Conservation (phyloP, 2,797 vertebrate species). For the Silurus lanzhouensis region DNA sequence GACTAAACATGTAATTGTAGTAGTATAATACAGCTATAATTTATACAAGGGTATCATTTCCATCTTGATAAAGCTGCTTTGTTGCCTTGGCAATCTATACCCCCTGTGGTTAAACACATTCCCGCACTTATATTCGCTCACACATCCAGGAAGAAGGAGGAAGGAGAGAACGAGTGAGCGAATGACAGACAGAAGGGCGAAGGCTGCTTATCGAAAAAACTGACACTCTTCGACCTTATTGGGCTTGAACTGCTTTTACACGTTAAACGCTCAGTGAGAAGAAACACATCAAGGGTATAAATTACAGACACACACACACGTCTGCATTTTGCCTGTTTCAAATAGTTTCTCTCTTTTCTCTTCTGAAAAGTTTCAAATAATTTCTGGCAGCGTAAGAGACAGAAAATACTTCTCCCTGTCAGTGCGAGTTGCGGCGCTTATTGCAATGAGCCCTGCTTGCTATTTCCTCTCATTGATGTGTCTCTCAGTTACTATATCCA, state of each 20-base stretch:
- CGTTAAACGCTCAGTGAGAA: conserved; percentile 1
- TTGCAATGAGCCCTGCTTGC: neutral
- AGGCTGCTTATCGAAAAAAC: neutral
- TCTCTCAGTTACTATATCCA: neutral
- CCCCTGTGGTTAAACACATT: conserved; percentile 53
- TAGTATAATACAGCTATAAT: conserved; percentile 46
- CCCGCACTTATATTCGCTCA: conserved; percentile 45
- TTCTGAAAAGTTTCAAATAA: too few species aligned
- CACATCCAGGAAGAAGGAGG: conserved; percentile 34
- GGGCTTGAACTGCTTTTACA: conserved; percentile 24
- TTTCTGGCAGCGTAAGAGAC: neutral
- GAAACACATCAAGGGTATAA: conserved; percentile 3
- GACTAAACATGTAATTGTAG: conserved; percentile 44
- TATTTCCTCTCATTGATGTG: neutral
- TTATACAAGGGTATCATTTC: conserved; percentile 47
- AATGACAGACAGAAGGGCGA: conserved; percentile 9
- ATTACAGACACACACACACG: neutral
- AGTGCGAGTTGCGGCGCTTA: neutral
- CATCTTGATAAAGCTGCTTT: conserved; percentile 51
- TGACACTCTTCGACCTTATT: conserved; percentile 18
- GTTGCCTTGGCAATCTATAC: conserved; percentile 55
- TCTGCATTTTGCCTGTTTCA: neutral
- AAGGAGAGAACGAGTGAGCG: neutral
- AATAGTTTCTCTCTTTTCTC: neutral
- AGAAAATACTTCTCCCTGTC: neutral